Percentiles rank a stretch among this genome's conserved stretches.
Conservation (phyloP, 2,888 invertebrate species). For the Anorthoa munda region DNA sequence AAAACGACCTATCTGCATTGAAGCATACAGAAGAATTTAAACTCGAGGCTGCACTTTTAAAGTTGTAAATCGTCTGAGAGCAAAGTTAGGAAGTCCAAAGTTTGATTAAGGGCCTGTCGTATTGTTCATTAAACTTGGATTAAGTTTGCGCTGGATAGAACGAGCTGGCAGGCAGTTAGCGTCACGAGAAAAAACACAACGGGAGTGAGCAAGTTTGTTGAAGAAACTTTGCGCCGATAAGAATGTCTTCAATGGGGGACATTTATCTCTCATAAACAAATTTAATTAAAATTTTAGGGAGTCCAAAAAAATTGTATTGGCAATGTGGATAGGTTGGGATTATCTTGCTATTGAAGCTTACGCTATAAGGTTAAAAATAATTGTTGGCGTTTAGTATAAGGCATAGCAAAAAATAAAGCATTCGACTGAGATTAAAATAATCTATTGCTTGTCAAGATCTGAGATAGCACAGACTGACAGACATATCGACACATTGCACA, state of each 20-base stretch:
- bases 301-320: conserved; percentile 32
- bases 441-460: conserved; percentile 56
- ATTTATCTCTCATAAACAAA: conserved; percentile 58
- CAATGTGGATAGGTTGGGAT: not conserved
- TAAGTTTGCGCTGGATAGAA: conserved; percentile 90
- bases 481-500: conserved; percentile 47
- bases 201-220: conserved; percentile 76
- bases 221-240: conserved; percentile 78
- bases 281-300: conserved; percentile 52
- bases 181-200: conserved; percentile 85
- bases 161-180: conserved; percentile 91
- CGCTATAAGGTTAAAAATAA: not conserved
- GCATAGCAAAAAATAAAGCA: conserved; percentile 3
- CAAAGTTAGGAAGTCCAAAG: conserved; percentile 85
- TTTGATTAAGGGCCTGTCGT: conserved; percentile 91
- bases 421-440: conserved; percentile 29
- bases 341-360: not conserved
- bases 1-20: conserved; percentile 66
- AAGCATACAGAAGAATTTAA: conserved; percentile 63
- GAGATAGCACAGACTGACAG: conserved; percentile 45
- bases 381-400: not conserved
- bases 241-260: conserved; percentile 73
- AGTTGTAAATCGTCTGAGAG: conserved; percentile 67
- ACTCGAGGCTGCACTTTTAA: conserved; percentile 62
- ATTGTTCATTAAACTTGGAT: conserved; percentile 92